Evolutionary conservation across 1,140 invertebrate genomes (phyloP), one percentile per base, ranked within the genome.

Genomic region (Eubasilissa regina): DNA sequence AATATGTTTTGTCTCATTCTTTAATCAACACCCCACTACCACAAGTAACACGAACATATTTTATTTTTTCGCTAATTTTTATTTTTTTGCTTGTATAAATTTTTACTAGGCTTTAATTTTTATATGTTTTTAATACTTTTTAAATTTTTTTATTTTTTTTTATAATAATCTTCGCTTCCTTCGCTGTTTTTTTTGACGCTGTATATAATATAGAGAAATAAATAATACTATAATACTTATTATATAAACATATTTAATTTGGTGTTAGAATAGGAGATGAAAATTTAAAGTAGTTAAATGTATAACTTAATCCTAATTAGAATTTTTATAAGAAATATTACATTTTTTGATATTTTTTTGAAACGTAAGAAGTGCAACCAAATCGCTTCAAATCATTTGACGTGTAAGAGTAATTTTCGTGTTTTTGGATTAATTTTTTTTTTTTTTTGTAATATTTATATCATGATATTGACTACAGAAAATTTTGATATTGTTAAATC

Each of bases 281-380:
- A 47, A 68, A 68, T 15, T 35, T 35, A 64, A 8, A 25, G 64
- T 68, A 68, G 64, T 68, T 47, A 68, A 68, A 48, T 47, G 64
- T 68, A 21, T 68, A 35, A 62, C 60, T 43, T 45, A 68, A 47
- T 8, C 7, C n/a, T 47, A 43, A 48, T 43, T 68, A 68, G 64
- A 68, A 68, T 48, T 68, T 62, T 68, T 64, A 64, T 64, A 64
- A 64, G 19, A 43, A 68, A 47, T 47, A 68, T 19, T 47, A n/a
- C 44, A 62, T 68, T 68, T n/a, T 47, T 68, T 47, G 64, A 68
- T 68, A 68, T 68, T 21, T 68, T 21, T 68, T 47, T 45, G 45
- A 35, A 68, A 68, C 17, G 45, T 68, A 17, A n/a, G 12, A 47
- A 47, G n/a, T 3, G 62, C 35, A 12, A 66, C 44, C 62, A 66